Percentiles rank a stretch among this genome's conserved stretches.
Evolutionary conservation across 2,797 vertebrate genomes (phyloP).

Genomic region (Chaetodon trifasciatus): DNA sequence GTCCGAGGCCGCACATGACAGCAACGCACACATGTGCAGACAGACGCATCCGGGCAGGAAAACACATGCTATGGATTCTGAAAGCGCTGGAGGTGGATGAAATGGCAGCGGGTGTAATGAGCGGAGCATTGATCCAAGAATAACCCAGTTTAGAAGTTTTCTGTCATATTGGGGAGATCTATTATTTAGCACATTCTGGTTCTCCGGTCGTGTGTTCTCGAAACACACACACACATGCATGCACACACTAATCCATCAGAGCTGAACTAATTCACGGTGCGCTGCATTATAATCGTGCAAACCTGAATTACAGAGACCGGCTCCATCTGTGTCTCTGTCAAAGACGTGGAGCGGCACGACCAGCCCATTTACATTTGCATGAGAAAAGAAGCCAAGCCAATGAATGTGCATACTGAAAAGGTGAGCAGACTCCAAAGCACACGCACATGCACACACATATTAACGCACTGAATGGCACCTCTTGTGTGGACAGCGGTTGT

Average conservation of each 20-base stretch:
- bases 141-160: conserved; percentile 74
- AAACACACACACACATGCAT: conserved; percentile 6
- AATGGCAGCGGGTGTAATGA: conserved; percentile 1
- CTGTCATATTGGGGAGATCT: conserved; percentile 40
- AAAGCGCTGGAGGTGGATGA: conserved; percentile 13
- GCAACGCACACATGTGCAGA: conserved; percentile 37
- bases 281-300: conserved; percentile 55
- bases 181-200: conserved; percentile 53
- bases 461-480: conserved; percentile 74
- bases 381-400: conserved; percentile 60
- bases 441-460: conserved; percentile 24
- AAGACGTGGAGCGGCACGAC: conserved; percentile 43
- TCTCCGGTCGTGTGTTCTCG: conserved; percentile 21
- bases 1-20: conserved; percentile 31
- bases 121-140: conserved; percentile 42
- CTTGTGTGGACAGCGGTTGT: conserved; percentile 63
- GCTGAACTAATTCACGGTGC: conserved; percentile 59
- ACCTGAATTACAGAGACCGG: conserved; percentile 54
- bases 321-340: conserved; percentile 61
- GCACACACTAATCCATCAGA: conserved; percentile 47
- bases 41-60: not conserved
- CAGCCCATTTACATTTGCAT: conserved; percentile 69
- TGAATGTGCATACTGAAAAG: conserved; percentile 76
- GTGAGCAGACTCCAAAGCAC: conserved; percentile 56
- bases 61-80: not conserved